Evolutionary conservation across 2,888 invertebrate genomes (phyloP).

Genomic region (Parnassius apollo): DNA sequence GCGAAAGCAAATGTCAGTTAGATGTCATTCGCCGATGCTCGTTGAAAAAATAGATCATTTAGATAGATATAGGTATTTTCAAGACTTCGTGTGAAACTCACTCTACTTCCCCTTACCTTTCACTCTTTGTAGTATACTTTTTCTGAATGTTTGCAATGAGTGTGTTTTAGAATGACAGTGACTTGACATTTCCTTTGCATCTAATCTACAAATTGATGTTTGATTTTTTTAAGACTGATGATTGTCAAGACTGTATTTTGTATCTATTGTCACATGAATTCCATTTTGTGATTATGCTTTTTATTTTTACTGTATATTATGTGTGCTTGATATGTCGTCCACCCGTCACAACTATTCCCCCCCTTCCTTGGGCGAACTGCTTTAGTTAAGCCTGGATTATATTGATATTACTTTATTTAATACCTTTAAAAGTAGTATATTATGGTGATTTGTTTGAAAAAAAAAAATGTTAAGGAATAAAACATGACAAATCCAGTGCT

Average conservation of each 20-base stretch:
- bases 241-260: slow-evolving; percentile 27
- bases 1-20: slow-evolving; percentile 26
- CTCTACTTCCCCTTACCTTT: background rate
- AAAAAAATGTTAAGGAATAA: no score
- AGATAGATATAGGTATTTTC: no score
- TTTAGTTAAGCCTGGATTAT: no score
- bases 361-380: slow-evolving; percentile 21
- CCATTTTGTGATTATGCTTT: slow-evolving; percentile 39
- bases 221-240: slow-evolving; percentile 16
- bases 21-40: slow-evolving; percentile 28
- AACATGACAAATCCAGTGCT: no score
- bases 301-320: slow-evolving; percentile 40
- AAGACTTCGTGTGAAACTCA: background rate
- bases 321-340: slow-evolving; percentile 43
- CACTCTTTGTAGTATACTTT: slow-evolving; percentile 14
- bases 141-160: slow-evolving; percentile 16
- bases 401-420: no score
- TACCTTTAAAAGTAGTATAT: no score
- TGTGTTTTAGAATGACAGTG: slow-evolving; percentile 23
- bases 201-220: slow-evolving; percentile 11
- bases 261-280: slow-evolving; percentile 28
- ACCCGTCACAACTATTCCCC: slow-evolving; percentile 37
- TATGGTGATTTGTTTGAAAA: no score
- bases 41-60: no score
- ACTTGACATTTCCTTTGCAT: slow-evolving; percentile 26